Evolutionary conservation across 1,140 invertebrate species (phyloP).

Genomic region (Drosophila lacteicornis): DNA sequence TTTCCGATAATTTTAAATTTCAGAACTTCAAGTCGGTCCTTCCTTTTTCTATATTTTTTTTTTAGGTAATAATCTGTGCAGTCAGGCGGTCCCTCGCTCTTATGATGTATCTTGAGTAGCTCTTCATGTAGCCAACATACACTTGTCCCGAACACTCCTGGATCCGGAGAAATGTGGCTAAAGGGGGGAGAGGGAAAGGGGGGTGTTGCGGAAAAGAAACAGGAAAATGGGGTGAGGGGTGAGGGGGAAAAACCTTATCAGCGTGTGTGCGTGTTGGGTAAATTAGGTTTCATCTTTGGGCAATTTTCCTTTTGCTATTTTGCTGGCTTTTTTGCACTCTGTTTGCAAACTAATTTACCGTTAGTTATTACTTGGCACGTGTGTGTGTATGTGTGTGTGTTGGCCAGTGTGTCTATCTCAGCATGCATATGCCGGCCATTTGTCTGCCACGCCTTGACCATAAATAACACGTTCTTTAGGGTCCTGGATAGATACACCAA

Average conservation of each 20-base stretch:
- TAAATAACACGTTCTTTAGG: constrained; percentile 76
- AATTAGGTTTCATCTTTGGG: constrained; percentile 79
- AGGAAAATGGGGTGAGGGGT: not conserved
- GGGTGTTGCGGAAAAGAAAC: not conserved
- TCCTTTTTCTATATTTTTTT: not conserved
- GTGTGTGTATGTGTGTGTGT: constrained; percentile 9
- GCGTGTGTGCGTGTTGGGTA: constrained; percentile 50
- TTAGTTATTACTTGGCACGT: constrained; percentile 70
- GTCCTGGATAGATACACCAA: constrained; percentile 32
- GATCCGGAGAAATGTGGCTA: constrained; percentile 1
- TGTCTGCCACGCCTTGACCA: constrained; percentile 79
- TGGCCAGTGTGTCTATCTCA: constrained; percentile 47
- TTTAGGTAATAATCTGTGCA: constrained; percentile 6
- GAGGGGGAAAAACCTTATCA: constrained; percentile 28
- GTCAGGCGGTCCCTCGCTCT: constrained; percentile 7
- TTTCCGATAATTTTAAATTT: not conserved
- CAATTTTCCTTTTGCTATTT: constrained; percentile 61
- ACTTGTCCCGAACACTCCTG: constrained; percentile 18
- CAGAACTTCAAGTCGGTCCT: not conserved
- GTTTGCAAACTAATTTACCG: constrained; percentile 82
- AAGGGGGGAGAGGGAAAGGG: not conserved
- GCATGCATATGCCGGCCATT: constrained; percentile 76
- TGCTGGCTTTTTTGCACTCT: constrained; percentile 70
- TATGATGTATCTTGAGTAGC: constrained; percentile 38
- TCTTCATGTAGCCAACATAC: constrained; percentile 19